phyloP scores from a whole-genome alignment of 2,888 invertebrate species.

The Abrostola tripartita region DNA sequence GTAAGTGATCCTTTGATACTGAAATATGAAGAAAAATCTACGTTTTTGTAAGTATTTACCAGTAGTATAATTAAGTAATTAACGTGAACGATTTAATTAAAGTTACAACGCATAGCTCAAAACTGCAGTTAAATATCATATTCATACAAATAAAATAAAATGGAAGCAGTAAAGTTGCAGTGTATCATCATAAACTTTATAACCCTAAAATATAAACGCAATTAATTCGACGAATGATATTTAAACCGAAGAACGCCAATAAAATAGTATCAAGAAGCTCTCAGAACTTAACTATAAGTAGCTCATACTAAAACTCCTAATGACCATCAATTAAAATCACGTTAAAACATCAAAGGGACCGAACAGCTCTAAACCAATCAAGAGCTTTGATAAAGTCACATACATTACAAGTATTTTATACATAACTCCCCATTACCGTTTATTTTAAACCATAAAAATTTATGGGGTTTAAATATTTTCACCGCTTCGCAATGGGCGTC shows the following conservation, averaged over 20 bases:
- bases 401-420: constrained; percentile 72
- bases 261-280: constrained; percentile 36
- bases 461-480: constrained; percentile 82
- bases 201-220: constrained; percentile 20
- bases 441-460: constrained; percentile 77
- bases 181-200: constrained; percentile 21
- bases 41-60: background rate
- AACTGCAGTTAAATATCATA: constrained; percentile 1
- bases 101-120: background rate
- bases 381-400: constrained; percentile 72
- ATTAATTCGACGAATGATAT: constrained; percentile 36
- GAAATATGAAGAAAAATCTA: background rate
- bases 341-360: constrained; percentile 69
- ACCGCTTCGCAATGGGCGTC: constrained; percentile 71
- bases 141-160: constrained; percentile 5
- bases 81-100: background rate
- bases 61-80: background rate
- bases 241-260: constrained; percentile 32
- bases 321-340: constrained; percentile 66
- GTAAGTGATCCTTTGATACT: constrained; percentile 21
- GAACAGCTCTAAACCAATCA: constrained; percentile 67
- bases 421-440: constrained; percentile 71
- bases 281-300: constrained; percentile 41
- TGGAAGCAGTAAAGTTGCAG: constrained; percentile 8
- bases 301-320: constrained; percentile 55